Percentiles rank a stretch among this genome's conserved stretches.
Evolutionary conservation across 2,113 vertebrate species (phyloP).

Genomic region (Lagopus leucura): DNA sequence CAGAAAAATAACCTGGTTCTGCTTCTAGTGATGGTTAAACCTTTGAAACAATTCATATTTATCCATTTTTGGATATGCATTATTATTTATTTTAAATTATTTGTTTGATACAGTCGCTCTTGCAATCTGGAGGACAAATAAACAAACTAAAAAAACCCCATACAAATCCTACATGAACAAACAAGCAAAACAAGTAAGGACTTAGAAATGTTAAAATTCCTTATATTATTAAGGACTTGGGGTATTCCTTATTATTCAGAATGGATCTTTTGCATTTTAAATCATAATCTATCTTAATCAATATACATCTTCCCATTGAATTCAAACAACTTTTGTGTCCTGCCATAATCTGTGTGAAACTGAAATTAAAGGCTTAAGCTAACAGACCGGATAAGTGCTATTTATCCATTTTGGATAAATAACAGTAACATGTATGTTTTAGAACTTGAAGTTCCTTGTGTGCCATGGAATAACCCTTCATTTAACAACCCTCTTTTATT

Average conservation of each 20-base stretch:
- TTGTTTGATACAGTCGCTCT: background rate
- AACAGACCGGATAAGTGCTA: background rate
- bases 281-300: background rate
- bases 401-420: background rate
- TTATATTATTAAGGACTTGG: background rate
- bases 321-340: background rate
- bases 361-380: background rate
- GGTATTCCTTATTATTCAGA: background rate
- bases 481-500: background rate
- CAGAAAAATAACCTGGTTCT: background rate
- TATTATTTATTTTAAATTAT: background rate
- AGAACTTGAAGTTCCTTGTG: background rate
- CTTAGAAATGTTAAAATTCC: background rate
- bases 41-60: background rate
- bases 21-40: background rate
- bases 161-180: background rate
- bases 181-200: background rate
- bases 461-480: background rate
- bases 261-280: background rate
- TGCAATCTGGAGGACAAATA: background rate
- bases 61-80: background rate
- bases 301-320: background rate
- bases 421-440: background rate
- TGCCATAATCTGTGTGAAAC: slow-evolving; percentile 4
- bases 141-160: background rate